Conservation (phyloP, 2,888 invertebrate species). For the Dorcus hopei region DNA sequence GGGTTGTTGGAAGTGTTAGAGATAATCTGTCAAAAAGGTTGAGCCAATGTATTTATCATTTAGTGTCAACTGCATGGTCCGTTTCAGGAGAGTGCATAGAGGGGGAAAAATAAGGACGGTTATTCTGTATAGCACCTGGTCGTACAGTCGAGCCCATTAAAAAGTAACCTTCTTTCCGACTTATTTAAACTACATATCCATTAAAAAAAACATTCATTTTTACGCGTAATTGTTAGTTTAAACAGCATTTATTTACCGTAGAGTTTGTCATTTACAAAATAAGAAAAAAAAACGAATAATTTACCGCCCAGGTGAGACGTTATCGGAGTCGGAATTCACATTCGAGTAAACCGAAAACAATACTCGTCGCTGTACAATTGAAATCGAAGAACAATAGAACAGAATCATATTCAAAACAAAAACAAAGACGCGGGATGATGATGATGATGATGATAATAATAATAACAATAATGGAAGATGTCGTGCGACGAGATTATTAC, state of each 20-base stretch:
- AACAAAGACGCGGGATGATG: background rate
- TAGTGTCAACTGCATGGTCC: slow-evolving; percentile 36
- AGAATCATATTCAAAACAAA: background rate
- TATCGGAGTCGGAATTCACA: background rate
- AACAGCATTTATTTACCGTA: background rate
- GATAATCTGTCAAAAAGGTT: slow-evolving; percentile 19
- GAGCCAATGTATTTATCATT: slow-evolving; percentile 41
- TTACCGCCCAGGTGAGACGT: slow-evolving; percentile 6
- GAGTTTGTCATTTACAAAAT: background rate
- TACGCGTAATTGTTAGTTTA: too few relatives aligned
- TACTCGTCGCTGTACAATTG: too few relatives aligned
- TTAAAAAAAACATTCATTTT: too few relatives aligned
- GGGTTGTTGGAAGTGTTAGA: background rate
- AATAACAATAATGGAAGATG: too few relatives aligned
- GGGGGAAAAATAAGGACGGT: slow-evolving; percentile 37
- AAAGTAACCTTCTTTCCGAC: slow-evolving; percentile 22
- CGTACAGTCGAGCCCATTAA: slow-evolving; percentile 39
- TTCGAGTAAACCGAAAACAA: too few relatives aligned
- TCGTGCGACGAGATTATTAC: too few relatives aligned
- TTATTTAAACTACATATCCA: slow-evolving; percentile 6
- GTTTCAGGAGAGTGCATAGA: slow-evolving; percentile 27
- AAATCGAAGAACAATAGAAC: background rate
- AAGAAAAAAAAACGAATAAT: slow-evolving; percentile 2
- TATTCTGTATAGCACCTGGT: slow-evolving; percentile 45
- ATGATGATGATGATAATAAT: background rate